Conservation (phyloP, 2,113 vertebrate genomes). For the Xyrauchen texanus region DNA sequence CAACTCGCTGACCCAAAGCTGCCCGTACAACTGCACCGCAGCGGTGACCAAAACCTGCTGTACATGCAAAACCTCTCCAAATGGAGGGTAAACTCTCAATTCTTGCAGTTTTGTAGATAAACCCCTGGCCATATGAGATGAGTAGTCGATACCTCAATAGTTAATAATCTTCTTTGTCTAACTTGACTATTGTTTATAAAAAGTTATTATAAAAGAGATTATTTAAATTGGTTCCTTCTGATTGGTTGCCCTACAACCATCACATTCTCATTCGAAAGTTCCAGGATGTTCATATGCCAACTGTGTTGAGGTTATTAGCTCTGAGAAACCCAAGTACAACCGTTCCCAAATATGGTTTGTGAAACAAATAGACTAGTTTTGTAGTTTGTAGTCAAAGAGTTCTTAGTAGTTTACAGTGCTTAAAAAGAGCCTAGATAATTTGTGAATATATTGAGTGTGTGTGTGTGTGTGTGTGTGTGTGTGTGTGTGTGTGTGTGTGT, state of each 20-base stretch:
- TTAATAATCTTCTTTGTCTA: slow-evolving; percentile 54
- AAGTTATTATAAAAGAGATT: slow-evolving; percentile 9
- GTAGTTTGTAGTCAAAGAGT: background rate
- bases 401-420: slow-evolving; percentile 17
- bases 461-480: slow-evolving; percentile 13
- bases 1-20: slow-evolving; percentile 58
- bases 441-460: slow-evolving; percentile 1
- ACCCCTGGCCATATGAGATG: slow-evolving; percentile 49
- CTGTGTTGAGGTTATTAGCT: background rate
- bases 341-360: slow-evolving; percentile 1
- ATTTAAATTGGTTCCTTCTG: background rate
- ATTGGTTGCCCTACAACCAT: background rate
- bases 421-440: slow-evolving; percentile 22
- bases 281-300: slow-evolving; percentile 13
- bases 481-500: slow-evolving; percentile 17
- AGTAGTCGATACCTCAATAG: slow-evolving; percentile 65
- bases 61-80: slow-evolving; percentile 38
- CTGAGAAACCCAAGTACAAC: background rate
- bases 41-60: background rate
- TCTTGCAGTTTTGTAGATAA: slow-evolving; percentile 19
- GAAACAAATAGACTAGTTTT: slow-evolving; percentile 2
- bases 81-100: background rate
- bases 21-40: slow-evolving; percentile 9
- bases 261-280: background rate
- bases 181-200: background rate